Conservation (phyloP, 2,888 invertebrate species). For the Andrena fulva region DNA sequence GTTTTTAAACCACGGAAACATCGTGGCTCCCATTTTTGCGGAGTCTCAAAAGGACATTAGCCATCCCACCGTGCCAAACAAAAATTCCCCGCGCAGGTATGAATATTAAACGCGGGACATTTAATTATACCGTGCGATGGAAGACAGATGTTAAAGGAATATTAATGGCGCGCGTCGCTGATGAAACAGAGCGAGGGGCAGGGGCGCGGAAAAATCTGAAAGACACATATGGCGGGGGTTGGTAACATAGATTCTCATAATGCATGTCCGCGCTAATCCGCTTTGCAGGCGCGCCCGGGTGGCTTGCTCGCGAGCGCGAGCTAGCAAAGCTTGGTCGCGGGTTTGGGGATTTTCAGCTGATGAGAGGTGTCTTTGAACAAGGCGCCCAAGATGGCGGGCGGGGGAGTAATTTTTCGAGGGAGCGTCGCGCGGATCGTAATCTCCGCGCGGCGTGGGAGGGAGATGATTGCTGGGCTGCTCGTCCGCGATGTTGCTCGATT, state of each 20-base stretch:
- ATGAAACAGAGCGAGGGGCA: not conserved
- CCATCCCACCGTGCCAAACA: too few relatives aligned
- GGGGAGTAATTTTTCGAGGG: slow-evolving; percentile 23
- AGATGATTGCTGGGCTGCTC: slow-evolving; percentile 23
- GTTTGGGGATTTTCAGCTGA: slow-evolving; percentile 22
- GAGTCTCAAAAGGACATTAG: too few relatives aligned
- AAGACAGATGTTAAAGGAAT: slow-evolving; percentile 1
- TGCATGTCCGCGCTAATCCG: slow-evolving; percentile 29
- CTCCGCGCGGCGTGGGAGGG: not conserved
- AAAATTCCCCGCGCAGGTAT: not conserved
- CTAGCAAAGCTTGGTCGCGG: not conserved
- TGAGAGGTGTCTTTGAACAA: slow-evolving; percentile 22
- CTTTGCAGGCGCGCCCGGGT: not conserved
- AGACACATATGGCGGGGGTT: not conserved
- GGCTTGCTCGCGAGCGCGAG: not conserved
- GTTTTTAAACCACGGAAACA: too few relatives aligned
- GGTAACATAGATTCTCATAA: slow-evolving; percentile 2
- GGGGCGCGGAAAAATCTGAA: not conserved
- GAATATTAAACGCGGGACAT: slow-evolving; percentile 12
- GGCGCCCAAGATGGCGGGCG: not conserved
- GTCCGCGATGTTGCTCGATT: not conserved
- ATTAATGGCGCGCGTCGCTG: not conserved
- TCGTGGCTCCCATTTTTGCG: too few relatives aligned
- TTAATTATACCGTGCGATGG: not conserved
- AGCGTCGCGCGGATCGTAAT: not conserved